Conservation (phyloP, 2,888 invertebrate genomes). For the Trissoscelio sp. region DNA sequence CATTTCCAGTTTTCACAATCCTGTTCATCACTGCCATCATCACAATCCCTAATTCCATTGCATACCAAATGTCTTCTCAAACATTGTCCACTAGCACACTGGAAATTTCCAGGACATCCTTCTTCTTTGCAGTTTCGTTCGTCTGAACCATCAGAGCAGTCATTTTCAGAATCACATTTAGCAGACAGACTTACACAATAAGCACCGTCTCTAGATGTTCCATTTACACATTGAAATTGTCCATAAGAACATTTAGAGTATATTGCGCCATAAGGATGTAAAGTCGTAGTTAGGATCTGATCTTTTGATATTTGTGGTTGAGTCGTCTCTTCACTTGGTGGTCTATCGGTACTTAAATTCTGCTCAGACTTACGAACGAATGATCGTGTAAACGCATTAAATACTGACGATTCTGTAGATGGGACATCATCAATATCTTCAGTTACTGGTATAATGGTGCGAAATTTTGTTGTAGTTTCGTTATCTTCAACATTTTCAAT, state of each 20-base stretch:
- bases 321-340: slow-evolving; percentile 3
- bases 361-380: slow-evolving; percentile 46
- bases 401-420: slow-evolving; percentile 64
- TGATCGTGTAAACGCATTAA: slow-evolving; percentile 46
- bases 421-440: slow-evolving; percentile 76
- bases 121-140: slow-evolving; percentile 85
- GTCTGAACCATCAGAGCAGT: slow-evolving; percentile 87
- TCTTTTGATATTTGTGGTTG: background rate
- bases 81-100: slow-evolving; percentile 86
- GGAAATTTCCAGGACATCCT: slow-evolving; percentile 86
- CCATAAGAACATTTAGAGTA: slow-evolving; percentile 85
- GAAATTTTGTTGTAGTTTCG: slow-evolving; percentile 66
- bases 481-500: slow-evolving; percentile 25
- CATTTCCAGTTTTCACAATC: slow-evolving; percentile 85
- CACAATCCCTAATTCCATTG: slow-evolving; percentile 86
- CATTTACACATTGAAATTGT: slow-evolving; percentile 86
- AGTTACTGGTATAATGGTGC: slow-evolving; percentile 79
- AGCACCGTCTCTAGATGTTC: slow-evolving; percentile 86
- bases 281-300: slow-evolving; percentile 4
- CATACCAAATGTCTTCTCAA: slow-evolving; percentile 86
- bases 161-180: slow-evolving; percentile 86
- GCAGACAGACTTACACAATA: slow-evolving; percentile 85
- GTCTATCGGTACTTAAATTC: slow-evolving; percentile 6
- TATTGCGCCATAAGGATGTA: slow-evolving; percentile 39
- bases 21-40: slow-evolving; percentile 86